These are phyloP conservation scores for Glyphotaelius pellucidus DNA, from an alignment of 2,888 invertebrate genomes.

Conservation along the genomic window DNA sequence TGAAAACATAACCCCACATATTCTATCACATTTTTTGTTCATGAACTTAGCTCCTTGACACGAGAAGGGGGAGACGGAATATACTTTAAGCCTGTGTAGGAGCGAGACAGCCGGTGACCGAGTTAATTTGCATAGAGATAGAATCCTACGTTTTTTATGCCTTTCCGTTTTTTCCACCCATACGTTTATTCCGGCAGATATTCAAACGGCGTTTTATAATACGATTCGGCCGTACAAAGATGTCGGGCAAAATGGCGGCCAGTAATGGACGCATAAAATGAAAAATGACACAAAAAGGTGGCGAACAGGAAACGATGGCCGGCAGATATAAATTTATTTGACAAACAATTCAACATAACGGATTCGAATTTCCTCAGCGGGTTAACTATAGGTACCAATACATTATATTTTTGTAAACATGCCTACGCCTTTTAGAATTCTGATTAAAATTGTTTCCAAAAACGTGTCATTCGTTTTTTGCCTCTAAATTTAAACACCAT, in stretches of 20 bases:
- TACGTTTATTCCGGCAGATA: conserved; percentile 61
- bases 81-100: background rate
- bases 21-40: conserved; percentile 22
- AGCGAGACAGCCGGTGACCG: conserved; percentile 52
- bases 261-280: conserved; percentile 17
- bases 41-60: conserved; percentile 18
- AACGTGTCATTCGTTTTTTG: background rate
- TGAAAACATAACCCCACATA: background rate
- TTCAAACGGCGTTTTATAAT: conserved; percentile 53
- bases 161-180: conserved; percentile 58
- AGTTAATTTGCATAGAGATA: conserved; percentile 63
- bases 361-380: background rate
- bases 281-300: background rate
- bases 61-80: background rate
- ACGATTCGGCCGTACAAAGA: conserved; percentile 36
- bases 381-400: background rate
- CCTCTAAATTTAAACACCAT: background rate
- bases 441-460: background rate
- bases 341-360: background rate
- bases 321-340: background rate
- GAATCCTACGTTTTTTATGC: conserved; percentile 62
- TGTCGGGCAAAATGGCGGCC: conserved; percentile 42
- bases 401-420: background rate
- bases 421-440: background rate
- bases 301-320: background rate